Evolutionary conservation across 2,888 invertebrate species (phyloP), one percentile per base, ranked within the genome.

Genomic region (Bhutanitis thaidina): DNA sequence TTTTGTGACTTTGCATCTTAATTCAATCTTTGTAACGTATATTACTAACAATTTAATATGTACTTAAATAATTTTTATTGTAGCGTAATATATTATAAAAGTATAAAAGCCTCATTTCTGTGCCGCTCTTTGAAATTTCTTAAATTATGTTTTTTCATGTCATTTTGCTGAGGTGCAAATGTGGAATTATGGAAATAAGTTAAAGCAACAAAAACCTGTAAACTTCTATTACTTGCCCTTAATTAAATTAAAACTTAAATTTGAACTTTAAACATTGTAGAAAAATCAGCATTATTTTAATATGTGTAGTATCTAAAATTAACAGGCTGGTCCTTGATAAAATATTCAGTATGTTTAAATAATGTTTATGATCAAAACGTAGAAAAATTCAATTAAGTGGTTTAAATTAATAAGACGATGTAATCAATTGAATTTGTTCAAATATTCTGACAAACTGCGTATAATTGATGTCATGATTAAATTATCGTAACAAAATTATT

Each of bases 381-480:
- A 62, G 56, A 69, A 63, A 62, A 57, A 55, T 46, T 49, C 59
- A 59, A 49, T 57, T 59, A 61, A 62, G 59, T 61, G 61, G 64
- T 71, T 65, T 68, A 67, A 66, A 64, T 49, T 65, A 61, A 70
- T 65, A 63, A 64, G 52, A 66, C 2, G 5, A 58, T 82, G 73
- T 85, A 83, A 81, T 80, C 82, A 66, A 79, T 79, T 78, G 75
- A 85, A 16, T 81, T 75, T 85, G 84, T 87, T 85, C 80, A 78
- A 82, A 36, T 82, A 83, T 80, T 83, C 84, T 78, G 84, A 76
- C 77, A 79, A 80, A 82, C 83, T 87, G 78, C 77, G 71, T 80
- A 83, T 80, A 83, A 77, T 86, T 85, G 81, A 80, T 85, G 86
- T 88, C 87, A 83, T 79, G 81, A 88, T 80, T 86, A 88, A 87